phyloP scores from a whole-genome alignment of 2,888 invertebrate genomes.

The Archips crataeganus region DNA sequence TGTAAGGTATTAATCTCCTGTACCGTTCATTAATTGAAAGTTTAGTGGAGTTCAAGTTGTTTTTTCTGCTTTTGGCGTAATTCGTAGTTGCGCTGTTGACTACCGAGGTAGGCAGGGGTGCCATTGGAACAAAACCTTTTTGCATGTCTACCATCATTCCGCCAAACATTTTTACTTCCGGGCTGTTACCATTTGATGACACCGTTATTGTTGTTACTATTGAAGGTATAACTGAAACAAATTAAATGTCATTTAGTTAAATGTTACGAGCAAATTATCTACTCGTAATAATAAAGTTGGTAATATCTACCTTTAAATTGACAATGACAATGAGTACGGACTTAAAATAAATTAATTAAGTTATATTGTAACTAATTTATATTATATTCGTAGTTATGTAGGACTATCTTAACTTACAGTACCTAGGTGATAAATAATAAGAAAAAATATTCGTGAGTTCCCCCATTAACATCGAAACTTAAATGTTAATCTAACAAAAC shows the following conservation, averaged over 20 bases:
- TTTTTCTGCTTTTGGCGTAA: constrained; percentile 55
- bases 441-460: constrained; percentile 1
- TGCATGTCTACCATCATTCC: constrained; percentile 71
- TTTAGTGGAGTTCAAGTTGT: constrained; percentile 62
- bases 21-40: constrained; percentile 88
- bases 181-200: constrained; percentile 82
- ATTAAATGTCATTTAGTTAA: constrained; percentile 40
- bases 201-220: constrained; percentile 74
- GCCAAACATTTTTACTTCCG: constrained; percentile 75
- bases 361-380: too few relatives aligned
- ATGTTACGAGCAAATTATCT: neutral
- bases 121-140: constrained; percentile 65
- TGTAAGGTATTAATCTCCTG: constrained; percentile 92
- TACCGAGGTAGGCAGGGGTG: constrained; percentile 50
- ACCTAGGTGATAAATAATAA: neutral
- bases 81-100: constrained; percentile 52
- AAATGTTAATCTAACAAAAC: constrained; percentile 10
- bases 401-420: too few relatives aligned
- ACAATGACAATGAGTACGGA: neutral
- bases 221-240: constrained; percentile 77
- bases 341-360: neutral
- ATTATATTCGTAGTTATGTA: too few relatives aligned
- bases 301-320: too few relatives aligned
- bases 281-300: too few relatives aligned
- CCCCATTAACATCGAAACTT: neutral